phyloP scores from a whole-genome alignment of 2,113 vertebrate species.

The Synodontis membranacea region DNA sequence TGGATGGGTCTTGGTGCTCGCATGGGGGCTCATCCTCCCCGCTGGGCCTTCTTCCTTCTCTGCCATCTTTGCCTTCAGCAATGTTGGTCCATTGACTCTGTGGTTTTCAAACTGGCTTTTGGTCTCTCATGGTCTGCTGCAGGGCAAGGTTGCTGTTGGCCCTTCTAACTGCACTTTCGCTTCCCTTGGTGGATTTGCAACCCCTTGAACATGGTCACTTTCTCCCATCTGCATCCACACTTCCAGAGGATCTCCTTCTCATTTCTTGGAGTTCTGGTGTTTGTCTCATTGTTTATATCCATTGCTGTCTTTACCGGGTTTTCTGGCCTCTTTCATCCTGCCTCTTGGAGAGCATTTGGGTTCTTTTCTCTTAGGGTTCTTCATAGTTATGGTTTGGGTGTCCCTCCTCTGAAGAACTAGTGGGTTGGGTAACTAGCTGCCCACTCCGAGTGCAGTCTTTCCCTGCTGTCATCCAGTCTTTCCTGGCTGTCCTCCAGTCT shows the following conservation, averaged over 20 bases:
- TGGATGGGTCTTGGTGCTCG: too few species aligned
- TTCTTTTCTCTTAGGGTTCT: too few species aligned
- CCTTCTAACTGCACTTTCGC: background rate
- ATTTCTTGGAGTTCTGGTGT: too few species aligned
- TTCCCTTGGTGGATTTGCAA: slow-evolving; percentile 21
- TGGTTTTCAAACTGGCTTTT: slow-evolving; percentile 34
- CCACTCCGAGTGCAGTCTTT: too few species aligned
- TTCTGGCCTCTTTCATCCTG: slow-evolving; percentile 2
- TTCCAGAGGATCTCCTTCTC: background rate
- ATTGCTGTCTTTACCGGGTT: background rate
- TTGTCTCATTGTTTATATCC: background rate
- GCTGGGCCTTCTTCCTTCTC: too few species aligned
- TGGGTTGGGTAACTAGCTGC: too few species aligned
- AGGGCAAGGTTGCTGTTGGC: slow-evolving; percentile 40
- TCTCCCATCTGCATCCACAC: background rate
- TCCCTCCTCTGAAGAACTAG: too few species aligned
- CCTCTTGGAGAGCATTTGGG: too few species aligned
- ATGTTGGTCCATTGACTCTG: background rate
- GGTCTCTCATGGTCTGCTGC: slow-evolving; percentile 42
- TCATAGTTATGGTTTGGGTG: too few species aligned
- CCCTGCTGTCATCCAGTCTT: too few species aligned
- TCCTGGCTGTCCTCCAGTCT: too few species aligned
- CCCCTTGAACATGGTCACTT: background rate
- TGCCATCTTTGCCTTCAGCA: background rate
- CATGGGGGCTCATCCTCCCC: too few species aligned